Percentiles rank a stretch among this genome's conserved stretches.
These are phyloP conservation scores for Pterocles gutturalis DNA, from an alignment of 2,113 vertebrate genomes.

Conservation along the genomic window DNA sequence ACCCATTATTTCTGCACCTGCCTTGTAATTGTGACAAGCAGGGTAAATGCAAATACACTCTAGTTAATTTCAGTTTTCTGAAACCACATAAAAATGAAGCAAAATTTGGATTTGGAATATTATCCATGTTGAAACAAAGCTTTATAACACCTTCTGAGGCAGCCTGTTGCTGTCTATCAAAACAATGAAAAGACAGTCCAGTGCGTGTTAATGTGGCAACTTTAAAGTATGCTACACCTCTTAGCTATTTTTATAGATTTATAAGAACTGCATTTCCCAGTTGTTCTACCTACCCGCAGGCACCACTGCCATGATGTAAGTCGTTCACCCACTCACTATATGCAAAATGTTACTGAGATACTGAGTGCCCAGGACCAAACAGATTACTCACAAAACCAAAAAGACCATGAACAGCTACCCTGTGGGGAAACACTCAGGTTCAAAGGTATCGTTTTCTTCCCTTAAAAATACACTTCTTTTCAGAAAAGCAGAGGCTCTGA, in stretches of 20 bases:
- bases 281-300: background rate
- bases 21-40: constrained; percentile 44
- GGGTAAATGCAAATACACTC: constrained; percentile 6
- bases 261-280: constrained; percentile 24
- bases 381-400: background rate
- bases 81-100: constrained; percentile 52
- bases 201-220: background rate
- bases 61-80: constrained; percentile 41
- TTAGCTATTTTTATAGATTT: constrained; percentile 25
- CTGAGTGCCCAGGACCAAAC: background rate
- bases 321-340: background rate
- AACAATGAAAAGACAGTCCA: constrained; percentile 18
- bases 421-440: background rate
- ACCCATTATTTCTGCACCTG: constrained; percentile 20
- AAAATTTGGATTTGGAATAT: constrained; percentile 33
- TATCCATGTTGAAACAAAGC: background rate
- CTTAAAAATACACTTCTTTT: constrained; percentile 1
- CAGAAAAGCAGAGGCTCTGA: constrained; percentile 30
- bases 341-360: background rate
- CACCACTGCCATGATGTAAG: background rate
- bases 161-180: constrained; percentile 33
- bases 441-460: background rate
- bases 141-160: constrained; percentile 12
- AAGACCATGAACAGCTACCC: background rate
- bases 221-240: constrained; percentile 18